Base-by-base conservation (phyloP, 2,113 vertebrate species). In the Urocitellus parryii region DNA sequence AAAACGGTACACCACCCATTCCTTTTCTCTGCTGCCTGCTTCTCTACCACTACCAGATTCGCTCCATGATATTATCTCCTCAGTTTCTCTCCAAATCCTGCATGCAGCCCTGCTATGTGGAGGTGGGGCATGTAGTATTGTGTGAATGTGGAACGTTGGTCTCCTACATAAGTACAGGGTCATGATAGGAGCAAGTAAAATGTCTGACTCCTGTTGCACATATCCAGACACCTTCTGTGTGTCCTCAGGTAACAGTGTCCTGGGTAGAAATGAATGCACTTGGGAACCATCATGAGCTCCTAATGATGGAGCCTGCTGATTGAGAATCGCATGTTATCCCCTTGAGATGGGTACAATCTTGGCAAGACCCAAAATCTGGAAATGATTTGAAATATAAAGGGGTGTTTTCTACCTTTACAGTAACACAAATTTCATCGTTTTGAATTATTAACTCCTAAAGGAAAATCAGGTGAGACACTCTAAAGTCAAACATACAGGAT, bases 111-210 rank as follows among this genome's bases (percentile, higher is more conserved):
- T 79, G 2, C 0, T 34, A 0, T 16, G 56, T 56, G 56, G 4
- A 0, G 0, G 5, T 0, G 0, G 32, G 67, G 32, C 14, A 7
- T 1, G 42, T 2, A 83, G 32, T 4, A 8, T 14, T 39, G 4
- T 22, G 7, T 8, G 48, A 18, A 2, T 58, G 17, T 32, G 17
- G n/a, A 39, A 42, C 45, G 2, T 3, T 32, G 58, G 48, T 96
- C 48, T 34, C 48, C 72, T 88, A 4, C 39, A 17, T 78, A 39
- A 91, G 10, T 86, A 27, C 12, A 45, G 13, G 32, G 8, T 53
- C 58, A 42, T 63, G 51, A 68, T 42, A 72, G 18, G 27, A 79
- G 53, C 61, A 74, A 58, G 34, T 32, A 58, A 90, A 84, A 76
- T 88, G 34, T 34, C 83, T 70, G 37, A 45, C 25, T 70, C 39